These are phyloP conservation scores for Cryptoblepharus egeriae DNA, from an alignment of 2,797 vertebrate species.

Conservation along the genomic window DNA sequence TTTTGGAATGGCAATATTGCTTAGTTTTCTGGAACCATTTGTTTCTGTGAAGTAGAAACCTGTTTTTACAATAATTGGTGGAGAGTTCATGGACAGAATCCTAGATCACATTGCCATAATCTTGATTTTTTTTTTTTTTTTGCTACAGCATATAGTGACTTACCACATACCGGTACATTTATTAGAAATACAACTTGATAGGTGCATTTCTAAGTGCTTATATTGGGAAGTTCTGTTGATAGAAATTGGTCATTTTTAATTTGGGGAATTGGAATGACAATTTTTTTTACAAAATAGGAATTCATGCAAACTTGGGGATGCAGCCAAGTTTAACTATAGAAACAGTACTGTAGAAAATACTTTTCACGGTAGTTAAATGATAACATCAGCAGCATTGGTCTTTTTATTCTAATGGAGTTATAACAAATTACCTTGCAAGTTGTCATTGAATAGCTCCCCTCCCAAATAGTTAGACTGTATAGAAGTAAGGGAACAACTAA, in stretches of 20 bases:
- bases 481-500: conserved; percentile 35
- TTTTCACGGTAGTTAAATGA: neutral
- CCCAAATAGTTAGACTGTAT: conserved; percentile 40
- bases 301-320: neutral
- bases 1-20: conserved; percentile 15
- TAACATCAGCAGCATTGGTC: neutral
- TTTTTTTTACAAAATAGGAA: neutral
- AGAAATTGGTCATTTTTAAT: neutral
- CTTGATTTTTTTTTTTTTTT: conserved; percentile 44
- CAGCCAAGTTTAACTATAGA: conserved; percentile 56
- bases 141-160: conserved; percentile 56
- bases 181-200: conserved; percentile 64
- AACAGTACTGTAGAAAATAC: conserved; percentile 34
- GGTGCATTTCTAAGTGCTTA: neutral
- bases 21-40: conserved; percentile 2
- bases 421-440: neutral
- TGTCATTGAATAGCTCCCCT: neutral
- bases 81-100: neutral
- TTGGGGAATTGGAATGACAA: neutral
- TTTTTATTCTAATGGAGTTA: neutral
- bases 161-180: conserved; percentile 66
- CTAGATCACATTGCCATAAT: conserved; percentile 17
- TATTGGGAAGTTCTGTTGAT: neutral
- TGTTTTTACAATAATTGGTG: neutral
- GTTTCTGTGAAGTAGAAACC: neutral